Evolutionary conservation across 1,140 invertebrate species (phyloP).

Genomic region (Liolophura sinensis): DNA sequence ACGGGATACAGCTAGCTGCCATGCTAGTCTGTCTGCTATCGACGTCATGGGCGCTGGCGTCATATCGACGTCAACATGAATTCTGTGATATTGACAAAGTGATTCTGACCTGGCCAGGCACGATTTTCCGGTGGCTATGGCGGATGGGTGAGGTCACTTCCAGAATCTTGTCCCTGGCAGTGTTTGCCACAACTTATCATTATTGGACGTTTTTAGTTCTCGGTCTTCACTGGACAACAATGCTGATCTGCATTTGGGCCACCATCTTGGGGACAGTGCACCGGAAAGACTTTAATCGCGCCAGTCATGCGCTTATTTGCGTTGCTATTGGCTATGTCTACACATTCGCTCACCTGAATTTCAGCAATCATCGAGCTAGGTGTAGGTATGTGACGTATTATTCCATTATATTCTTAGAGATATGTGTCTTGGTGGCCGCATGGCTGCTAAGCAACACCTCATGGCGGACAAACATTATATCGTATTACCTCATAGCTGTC

Average conservation of each 20-base stretch:
- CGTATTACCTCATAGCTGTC: constrained; percentile 62
- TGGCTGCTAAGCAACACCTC: constrained; percentile 62
- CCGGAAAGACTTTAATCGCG: constrained; percentile 66
- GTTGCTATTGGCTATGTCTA: constrained; percentile 83
- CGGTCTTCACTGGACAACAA: constrained; percentile 78
- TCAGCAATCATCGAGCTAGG: constrained; percentile 77
- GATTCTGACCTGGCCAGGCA: constrained; percentile 85
- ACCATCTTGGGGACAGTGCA: constrained; percentile 82
- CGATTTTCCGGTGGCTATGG: constrained; percentile 76
- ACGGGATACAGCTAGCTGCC: constrained; percentile 80
- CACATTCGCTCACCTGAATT: constrained; percentile 87
- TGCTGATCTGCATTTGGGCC: constrained; percentile 84
- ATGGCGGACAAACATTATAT: constrained; percentile 63
- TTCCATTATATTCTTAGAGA: constrained; percentile 89
- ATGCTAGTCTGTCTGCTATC: constrained; percentile 79
- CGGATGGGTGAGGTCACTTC: constrained; percentile 83
- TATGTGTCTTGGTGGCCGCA: constrained; percentile 64
- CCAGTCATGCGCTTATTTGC: constrained; percentile 65
- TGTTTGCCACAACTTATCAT: constrained; percentile 83
- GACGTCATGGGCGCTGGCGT: constrained; percentile 87
- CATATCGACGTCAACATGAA: constrained; percentile 75
- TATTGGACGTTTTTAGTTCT: constrained; percentile 82
- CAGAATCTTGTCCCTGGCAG: constrained; percentile 76
- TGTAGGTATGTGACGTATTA: constrained; percentile 87
- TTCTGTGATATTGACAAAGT: constrained; percentile 81